Evolutionary conservation across 1,140 invertebrate genomes (phyloP).

Genomic region (Heliconius melpomene): DNA sequence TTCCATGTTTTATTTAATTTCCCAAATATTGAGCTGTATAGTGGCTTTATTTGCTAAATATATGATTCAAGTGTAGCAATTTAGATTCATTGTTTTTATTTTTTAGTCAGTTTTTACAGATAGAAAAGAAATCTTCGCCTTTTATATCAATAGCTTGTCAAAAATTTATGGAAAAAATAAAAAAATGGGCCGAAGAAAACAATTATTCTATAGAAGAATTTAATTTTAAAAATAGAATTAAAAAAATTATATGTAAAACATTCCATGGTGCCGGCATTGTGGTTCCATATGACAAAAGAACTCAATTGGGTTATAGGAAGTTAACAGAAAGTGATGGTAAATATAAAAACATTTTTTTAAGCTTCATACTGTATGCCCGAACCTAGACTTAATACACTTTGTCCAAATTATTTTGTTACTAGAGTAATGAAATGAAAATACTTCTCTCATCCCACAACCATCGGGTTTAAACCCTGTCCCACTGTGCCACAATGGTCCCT

Average conservation of each 20-base stretch:
- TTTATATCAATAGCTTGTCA: constrained; percentile 84
- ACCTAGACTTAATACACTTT: too few relatives aligned
- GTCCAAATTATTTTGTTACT: too few relatives aligned
- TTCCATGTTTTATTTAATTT: too few relatives aligned
- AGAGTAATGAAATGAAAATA: too few relatives aligned
- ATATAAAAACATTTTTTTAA: not conserved
- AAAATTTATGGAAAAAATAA: constrained; percentile 84
- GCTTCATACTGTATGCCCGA: too few relatives aligned
- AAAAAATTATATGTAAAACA: constrained; percentile 88
- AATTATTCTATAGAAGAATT: constrained; percentile 84
- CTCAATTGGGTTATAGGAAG: constrained; percentile 89
- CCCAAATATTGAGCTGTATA: too few relatives aligned
- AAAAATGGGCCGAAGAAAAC: constrained; percentile 84
- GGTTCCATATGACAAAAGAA: constrained; percentile 91
- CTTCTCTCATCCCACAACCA: too few relatives aligned
- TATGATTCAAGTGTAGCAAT: too few relatives aligned
- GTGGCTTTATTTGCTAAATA: too few relatives aligned
- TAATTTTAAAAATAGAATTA: constrained; percentile 82
- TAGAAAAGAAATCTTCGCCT: constrained; percentile 84
- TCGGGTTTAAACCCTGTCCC: too few relatives aligned
- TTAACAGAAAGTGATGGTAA: constrained; percentile 88
- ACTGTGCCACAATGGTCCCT: too few relatives aligned
- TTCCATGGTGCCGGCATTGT: constrained; percentile 94
- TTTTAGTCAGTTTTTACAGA: constrained; percentile 84
- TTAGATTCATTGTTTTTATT: constrained; percentile 33